Evolutionary conservation across 2,797 vertebrate species (phyloP), one percentile per base, ranked within the genome.

Genomic region (Siniperca undulata): DNA sequence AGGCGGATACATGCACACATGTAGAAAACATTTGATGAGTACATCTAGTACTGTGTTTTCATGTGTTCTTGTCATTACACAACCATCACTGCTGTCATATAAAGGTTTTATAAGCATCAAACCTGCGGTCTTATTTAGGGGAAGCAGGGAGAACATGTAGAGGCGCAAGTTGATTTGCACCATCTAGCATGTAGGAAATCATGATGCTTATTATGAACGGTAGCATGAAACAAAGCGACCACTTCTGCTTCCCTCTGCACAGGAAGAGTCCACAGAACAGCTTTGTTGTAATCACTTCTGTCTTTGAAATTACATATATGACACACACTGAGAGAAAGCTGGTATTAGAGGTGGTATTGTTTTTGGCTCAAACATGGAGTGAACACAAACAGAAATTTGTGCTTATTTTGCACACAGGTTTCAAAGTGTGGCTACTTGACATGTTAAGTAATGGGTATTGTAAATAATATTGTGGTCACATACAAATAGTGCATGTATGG

Each of bases 221-320:
- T 84, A 80, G 81, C 74, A 86, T 88, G 81, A 86, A 92, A 90
- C 80, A 82, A 66, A 90, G 76, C 58, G 17, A 89, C 91, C 92
- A 94, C 93, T 94, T 94, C 93, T 93, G 89, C 92, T 94, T 94
- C 89, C 81, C 74, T 69, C 70, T 83, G 66, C 42, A 79, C 86
- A 86, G 80, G 88, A 92, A 88, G 81, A 92, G 79, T 80, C 85
- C 68, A 87, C 74, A 82, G 61, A 88, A 66, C 22, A 60, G 83
- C 82, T 84, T 89, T 92, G 77, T 84, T 88, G 77, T 87, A 83
- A 87, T 87, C 86, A 92, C 87, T 92, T 93, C 85, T 91, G 84
- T 91, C 85, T 90, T 91, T 86, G 24, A 87, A 82, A 82, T 84
- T 14, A 82, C 70, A 86, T 82, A 16, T 58, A 69, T 83, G 59